Evolutionary conservation across 2,888 invertebrate genomes (phyloP).

Genomic region (Drosophila kuntzei): DNA sequence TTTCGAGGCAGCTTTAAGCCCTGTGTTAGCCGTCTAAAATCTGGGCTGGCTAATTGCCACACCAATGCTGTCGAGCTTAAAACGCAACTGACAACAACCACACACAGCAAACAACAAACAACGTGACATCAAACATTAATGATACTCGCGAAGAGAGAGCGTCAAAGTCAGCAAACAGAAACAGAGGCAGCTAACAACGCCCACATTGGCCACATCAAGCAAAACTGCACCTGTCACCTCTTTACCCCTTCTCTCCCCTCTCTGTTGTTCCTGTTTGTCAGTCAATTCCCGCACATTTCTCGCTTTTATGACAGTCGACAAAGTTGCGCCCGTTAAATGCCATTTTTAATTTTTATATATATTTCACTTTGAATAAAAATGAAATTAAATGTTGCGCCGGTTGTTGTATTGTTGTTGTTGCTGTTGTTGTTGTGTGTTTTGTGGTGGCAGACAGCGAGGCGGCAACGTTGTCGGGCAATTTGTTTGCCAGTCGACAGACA

Average conservation of each 20-base stretch:
- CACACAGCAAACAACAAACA: conserved; percentile 20
- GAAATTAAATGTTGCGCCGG: conserved; percentile 64
- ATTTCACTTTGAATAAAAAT: conserved; percentile 76
- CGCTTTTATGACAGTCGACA: conserved; percentile 68
- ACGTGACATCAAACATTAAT: conserved; percentile 50
- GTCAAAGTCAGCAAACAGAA: conserved; percentile 34
- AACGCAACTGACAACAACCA: conserved; percentile 31
- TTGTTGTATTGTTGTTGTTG: conserved; percentile 26
- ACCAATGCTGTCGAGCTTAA: conserved; percentile 35
- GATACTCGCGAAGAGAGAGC: conserved; percentile 34
- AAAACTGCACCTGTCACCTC: conserved; percentile 27
- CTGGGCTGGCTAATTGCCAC: conserved; percentile 40
- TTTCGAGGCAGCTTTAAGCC: background rate
- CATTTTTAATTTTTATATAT: conserved; percentile 74
- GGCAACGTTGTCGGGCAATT: conserved; percentile 56
- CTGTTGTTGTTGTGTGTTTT: conserved; percentile 27
- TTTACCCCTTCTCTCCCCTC: background rate
- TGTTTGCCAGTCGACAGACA: conserved; percentile 44
- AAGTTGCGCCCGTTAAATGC: conserved; percentile 75
- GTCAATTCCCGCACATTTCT: conserved; percentile 40
- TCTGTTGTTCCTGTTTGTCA: conserved; percentile 1
- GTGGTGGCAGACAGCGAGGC: conserved; percentile 51
- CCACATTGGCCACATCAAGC: conserved; percentile 46
- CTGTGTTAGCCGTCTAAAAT: conserved; percentile 21
- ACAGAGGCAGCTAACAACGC: conserved; percentile 13